Conservation (phyloP, 2,797 vertebrate species). For the Spatula clypeata region DNA sequence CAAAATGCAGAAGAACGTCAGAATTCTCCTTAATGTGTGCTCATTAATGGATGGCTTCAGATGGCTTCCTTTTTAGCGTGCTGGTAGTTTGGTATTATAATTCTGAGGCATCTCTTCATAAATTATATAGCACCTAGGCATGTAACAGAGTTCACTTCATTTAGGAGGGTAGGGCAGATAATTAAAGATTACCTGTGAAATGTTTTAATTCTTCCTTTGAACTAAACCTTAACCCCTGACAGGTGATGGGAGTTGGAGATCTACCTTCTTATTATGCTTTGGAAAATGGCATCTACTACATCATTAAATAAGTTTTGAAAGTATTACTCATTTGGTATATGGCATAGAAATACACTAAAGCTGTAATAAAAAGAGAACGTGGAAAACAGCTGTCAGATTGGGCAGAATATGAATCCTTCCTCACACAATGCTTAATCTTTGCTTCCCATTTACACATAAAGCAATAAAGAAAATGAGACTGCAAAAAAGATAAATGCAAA, state of each 20-base stretch:
- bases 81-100: neutral
- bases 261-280: neutral
- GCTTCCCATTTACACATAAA: neutral
- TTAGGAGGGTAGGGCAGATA: neutral
- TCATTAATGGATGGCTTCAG: neutral
- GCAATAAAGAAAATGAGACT: neutral
- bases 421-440: neutral
- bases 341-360: neutral
- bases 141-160: neutral
- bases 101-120: neutral
- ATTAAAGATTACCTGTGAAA: neutral
- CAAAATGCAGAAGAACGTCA: neutral
- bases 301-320: neutral
- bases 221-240: neutral
- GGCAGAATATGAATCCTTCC: neutral
- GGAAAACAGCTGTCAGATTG: neutral
- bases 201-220: conserved; percentile 1
- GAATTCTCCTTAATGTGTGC: neutral
- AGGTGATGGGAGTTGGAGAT: neutral
- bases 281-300: neutral
- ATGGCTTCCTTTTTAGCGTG: neutral
- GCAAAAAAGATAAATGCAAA: neutral
- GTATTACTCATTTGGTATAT: neutral
- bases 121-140: neutral
- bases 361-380: neutral